Evolutionary conservation across 2,888 invertebrate genomes (phyloP).

Genomic region (Diloba caeruleocephala): DNA sequence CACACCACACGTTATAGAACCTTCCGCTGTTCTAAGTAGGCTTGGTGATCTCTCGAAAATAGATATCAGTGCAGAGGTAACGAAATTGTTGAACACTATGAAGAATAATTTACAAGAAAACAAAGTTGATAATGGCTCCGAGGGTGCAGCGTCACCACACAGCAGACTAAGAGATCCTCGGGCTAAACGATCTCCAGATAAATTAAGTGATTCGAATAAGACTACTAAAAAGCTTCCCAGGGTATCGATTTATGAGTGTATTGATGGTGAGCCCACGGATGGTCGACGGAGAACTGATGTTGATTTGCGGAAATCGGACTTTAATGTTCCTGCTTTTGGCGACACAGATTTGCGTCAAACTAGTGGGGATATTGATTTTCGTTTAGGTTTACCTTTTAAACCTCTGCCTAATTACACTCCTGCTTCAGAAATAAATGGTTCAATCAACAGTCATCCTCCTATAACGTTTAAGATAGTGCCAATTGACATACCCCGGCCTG

Average conservation of each 20-base stretch:
- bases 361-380: slow-evolving; percentile 92
- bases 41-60: slow-evolving; percentile 92
- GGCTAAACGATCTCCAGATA: slow-evolving; percentile 78
- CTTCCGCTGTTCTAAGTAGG: slow-evolving; percentile 88
- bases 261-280: slow-evolving; percentile 87
- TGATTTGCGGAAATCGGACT: slow-evolving; percentile 86
- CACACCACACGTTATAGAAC: slow-evolving; percentile 87
- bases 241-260: slow-evolving; percentile 90
- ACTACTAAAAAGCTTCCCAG: slow-evolving; percentile 73
- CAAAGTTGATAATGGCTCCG: slow-evolving; percentile 63
- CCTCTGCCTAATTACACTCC: slow-evolving; percentile 94
- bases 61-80: slow-evolving; percentile 92
- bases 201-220: slow-evolving; percentile 65
- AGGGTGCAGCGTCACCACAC: slow-evolving; percentile 63
- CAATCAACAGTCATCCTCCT: slow-evolving; percentile 93
- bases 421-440: slow-evolving; percentile 96
- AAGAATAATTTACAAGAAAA: slow-evolving; percentile 83
- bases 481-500: slow-evolving; percentile 92
- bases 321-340: slow-evolving; percentile 88
- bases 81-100: slow-evolving; percentile 91
- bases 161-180: slow-evolving; percentile 79
- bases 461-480: slow-evolving; percentile 90
- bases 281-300: slow-evolving; percentile 85
- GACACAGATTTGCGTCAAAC: slow-evolving; percentile 91
- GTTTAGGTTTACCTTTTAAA: slow-evolving; percentile 93